Base-by-base conservation (phyloP, 2,113 vertebrate species). In the Ochotona princeps region DNA sequence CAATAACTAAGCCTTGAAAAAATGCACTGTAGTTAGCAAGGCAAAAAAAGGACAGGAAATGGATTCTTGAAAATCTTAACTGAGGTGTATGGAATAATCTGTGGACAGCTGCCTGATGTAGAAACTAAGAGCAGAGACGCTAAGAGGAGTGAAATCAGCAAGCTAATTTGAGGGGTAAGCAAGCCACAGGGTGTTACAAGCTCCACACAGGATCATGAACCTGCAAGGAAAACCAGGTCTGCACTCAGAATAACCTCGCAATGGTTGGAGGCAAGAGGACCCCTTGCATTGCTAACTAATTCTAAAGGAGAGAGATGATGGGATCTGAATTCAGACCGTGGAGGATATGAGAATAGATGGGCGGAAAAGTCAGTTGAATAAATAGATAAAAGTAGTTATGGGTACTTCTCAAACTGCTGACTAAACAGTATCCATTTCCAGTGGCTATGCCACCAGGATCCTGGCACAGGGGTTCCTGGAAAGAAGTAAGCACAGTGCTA, bases 1-100 rank as follows among this genome's bases (percentile, higher is more conserved):
- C 51, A 81, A 61, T 84, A 61, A 82, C 21, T 75, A 90, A 84
- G 28, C 26, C 60, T 57, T 26, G 13, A 25, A 83, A 83, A 87
- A 60, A 70, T 15, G 35, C n/a, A 76, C 0, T 83, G 26, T 9
- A 66, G 54, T 38, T 35, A 73, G n/a, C 9, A 63, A 90, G 69
- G 81, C 69, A 70, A 94, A 74, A 44, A 32, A 72, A 6, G 35
- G 10, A 7, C 4, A 9, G 82, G 13, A 83, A 78, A 66, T 47
- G n/a, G 44, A 72, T 49, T 81, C 25, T 80, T 78, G 61, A 78
- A 65, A 74, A 35, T 44, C 35, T 63, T 26, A 88, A 38, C 32
- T 11, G 7, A 1, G 60, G 60, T 13, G 6, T 3, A 18, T 8
- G 54, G 1, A 15, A 57, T 25, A 5, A 2, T 30, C 2, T 28